Evolutionary conservation across 2,797 vertebrate genomes (phyloP), one percentile per base, ranked within the genome.

Genomic region (Staurois parvus): DNA sequence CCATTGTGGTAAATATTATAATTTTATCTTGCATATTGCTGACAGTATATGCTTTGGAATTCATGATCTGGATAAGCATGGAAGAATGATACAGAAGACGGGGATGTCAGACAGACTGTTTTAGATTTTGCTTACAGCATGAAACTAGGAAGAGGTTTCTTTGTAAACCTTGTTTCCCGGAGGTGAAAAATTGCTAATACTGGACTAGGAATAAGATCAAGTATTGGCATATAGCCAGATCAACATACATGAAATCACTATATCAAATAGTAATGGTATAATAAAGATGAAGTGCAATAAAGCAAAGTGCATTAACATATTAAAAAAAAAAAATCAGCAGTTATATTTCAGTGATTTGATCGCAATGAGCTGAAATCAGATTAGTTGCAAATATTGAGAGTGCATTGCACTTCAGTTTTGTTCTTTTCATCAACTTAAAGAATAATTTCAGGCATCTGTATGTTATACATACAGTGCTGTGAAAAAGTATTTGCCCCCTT

Each of bases 1-100:
- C 81, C 85, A 87, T 83, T 87, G 79, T 69, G 56, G 81, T 87
- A 87, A 87, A 87, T 87, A 87, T 87, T 83, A 74, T 87, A 78
- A 79, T 83, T 79, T 75, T 59, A 78, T 73, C 81, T 79, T 52
- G 48, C 68, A 87, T 83, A 83, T 67, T 26, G 59, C 81, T 87
- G 76, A 83, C 68, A 52, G 66, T 17, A 40, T 86, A 42, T 40
- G 62, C 78, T 40, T 76, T 45, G 59, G 30, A 69, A 80, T 85
- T 75, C 72, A 81, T 81, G 72, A 76, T 81, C 10, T 59, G 64
- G 48, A 85, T 67, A 79, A 80, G 76, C 64, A 75, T 29, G 52
- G 70, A 68, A 56, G 70, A 34, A 28, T 69, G 72, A 85, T 69
- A 21, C 15, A 67, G 37, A 19, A 52, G 77, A 79, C 17, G 42